Conservation (phyloP, 2,797 vertebrate species). For the Rhadinocentrus ornatus region DNA sequence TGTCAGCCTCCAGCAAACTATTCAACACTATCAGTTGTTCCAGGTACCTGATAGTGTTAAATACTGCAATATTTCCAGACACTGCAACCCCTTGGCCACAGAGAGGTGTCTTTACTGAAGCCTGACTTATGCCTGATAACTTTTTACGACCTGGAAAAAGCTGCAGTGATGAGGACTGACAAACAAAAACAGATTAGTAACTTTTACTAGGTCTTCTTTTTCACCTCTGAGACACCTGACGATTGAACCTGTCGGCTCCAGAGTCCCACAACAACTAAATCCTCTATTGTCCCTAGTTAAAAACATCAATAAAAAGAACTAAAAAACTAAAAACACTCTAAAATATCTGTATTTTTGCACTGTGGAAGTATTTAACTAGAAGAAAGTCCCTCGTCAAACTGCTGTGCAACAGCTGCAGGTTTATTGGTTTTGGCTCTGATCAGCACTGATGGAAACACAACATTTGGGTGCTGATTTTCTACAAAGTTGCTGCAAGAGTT, state of each 20-base stretch:
- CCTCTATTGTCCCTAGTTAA: not conserved
- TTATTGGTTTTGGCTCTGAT: not conserved
- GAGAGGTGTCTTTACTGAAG: not conserved
- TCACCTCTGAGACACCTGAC: not conserved
- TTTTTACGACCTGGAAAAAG: not conserved
- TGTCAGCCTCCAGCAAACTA: not conserved
- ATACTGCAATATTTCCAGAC: not conserved
- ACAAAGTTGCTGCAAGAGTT: no score
- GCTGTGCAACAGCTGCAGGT: no score
- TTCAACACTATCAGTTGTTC: not conserved
- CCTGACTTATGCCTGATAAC: not conserved
- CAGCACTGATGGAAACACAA: not conserved
- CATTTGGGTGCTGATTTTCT: no score
- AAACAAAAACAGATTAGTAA: not conserved
- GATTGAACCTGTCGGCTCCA: not conserved
- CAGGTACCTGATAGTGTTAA: not conserved
- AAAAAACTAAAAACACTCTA: not conserved
- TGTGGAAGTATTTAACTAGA: no score
- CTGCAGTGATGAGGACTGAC: not conserved
- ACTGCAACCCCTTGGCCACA: not conserved
- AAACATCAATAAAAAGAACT: no score
- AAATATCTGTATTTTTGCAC: not conserved
- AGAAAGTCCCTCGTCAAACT: no score
- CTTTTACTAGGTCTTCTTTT: not conserved
- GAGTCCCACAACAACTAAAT: not conserved